These are phyloP conservation scores for Pluvianellus socialis DNA, from an alignment of 2,113 vertebrate species.

Conservation along the genomic window DNA sequence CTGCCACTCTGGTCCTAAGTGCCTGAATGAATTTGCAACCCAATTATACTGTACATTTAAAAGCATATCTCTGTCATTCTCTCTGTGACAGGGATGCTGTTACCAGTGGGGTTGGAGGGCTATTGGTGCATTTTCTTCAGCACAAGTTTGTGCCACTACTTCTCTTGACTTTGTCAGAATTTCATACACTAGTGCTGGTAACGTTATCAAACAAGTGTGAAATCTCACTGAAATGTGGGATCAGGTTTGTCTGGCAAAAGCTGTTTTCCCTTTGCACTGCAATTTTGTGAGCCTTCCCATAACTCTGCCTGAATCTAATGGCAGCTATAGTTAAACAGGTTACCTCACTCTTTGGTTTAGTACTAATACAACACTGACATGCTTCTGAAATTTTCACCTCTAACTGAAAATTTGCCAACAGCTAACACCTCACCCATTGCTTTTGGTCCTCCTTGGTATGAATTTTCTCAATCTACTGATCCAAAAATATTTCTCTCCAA, in stretches of 20 bases:
- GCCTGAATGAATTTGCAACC: not conserved
- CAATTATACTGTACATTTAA: not conserved
- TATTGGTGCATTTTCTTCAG: not conserved
- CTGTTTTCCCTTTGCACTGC: not conserved
- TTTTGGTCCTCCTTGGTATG: not conserved
- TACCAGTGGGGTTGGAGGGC: not conserved
- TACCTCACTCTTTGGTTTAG: not conserved
- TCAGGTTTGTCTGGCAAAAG: not conserved
- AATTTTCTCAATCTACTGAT: not conserved
- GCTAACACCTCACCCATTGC: not conserved
- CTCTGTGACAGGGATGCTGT: not conserved
- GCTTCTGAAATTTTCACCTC: not conserved
- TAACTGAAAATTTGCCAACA: not conserved
- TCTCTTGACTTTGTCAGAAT: not conserved
- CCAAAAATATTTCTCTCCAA: not conserved
- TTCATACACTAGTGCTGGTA: not conserved
- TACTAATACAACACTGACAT: not conserved
- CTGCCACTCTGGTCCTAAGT: not conserved
- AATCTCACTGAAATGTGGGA: not conserved
- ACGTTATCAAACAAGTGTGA: not conserved
- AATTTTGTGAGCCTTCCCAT: not conserved
- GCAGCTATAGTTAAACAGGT: not conserved
- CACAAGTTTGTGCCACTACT: not conserved
- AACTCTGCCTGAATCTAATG: not conserved
- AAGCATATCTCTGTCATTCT: not conserved